Evolutionary conservation across 2,888 invertebrate genomes (phyloP).

Genomic region (Altica lythri): DNA sequence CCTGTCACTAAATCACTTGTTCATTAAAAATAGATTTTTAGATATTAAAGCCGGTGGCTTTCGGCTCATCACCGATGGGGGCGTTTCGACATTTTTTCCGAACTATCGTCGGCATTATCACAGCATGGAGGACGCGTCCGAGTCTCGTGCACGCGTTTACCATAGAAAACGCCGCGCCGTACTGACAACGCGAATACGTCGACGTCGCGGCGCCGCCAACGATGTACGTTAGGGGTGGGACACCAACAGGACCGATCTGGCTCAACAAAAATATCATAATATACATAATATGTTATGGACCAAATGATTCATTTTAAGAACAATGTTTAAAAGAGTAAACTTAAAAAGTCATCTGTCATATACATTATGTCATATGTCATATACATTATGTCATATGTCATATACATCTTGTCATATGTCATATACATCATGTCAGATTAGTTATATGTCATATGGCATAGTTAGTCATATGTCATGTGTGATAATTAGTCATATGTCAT

Average conservation of each 20-base stretch:
- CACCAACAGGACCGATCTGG: slow-evolving; percentile 15
- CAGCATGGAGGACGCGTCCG: slow-evolving; percentile 21
- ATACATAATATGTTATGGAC: background rate
- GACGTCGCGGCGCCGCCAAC: slow-evolving; percentile 46
- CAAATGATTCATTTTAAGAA: no score
- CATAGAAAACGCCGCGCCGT: slow-evolving; percentile 38
- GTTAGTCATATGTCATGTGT: no score
- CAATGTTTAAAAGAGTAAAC: no score
- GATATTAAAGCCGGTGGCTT: slow-evolving; percentile 26
- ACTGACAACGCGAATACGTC: slow-evolving; percentile 42
- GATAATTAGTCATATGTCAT: no score
- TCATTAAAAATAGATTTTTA: slow-evolving; percentile 13
- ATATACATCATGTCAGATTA: no score
- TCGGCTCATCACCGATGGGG: slow-evolving; percentile 34
- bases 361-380: no score
- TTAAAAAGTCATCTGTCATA: no score
- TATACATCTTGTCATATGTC: no score
- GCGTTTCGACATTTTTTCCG: slow-evolving; percentile 36
- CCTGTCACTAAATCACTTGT: slow-evolving; percentile 1
- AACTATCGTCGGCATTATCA: slow-evolving; percentile 26
- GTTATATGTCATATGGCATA: no score
- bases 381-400: no score
- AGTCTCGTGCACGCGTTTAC: slow-evolving; percentile 40
- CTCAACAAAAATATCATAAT: background rate
- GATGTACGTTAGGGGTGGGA: slow-evolving; percentile 39